phyloP scores from a whole-genome alignment of 1,140 invertebrate species.

The Ditylenchus dipsaci region DNA sequence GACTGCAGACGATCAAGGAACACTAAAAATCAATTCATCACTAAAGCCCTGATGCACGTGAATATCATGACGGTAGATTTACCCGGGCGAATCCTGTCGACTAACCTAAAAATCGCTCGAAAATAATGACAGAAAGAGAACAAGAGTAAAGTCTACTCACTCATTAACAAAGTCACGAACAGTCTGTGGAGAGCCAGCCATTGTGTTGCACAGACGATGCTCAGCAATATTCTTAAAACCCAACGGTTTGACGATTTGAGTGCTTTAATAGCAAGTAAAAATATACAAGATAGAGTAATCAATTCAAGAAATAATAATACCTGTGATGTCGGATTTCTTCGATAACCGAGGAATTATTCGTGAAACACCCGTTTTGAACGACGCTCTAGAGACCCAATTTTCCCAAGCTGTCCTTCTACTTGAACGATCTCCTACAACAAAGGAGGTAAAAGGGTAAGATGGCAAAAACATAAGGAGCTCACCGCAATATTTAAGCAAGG shows the following conservation, averaged over 20 bases:
- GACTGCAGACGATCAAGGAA: constrained; percentile 47
- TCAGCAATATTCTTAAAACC: constrained; percentile 50
- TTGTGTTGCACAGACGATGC: constrained; percentile 54
- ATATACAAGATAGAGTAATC: constrained; percentile 1
- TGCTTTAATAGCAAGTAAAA: constrained; percentile 36
- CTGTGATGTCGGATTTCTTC: constrained; percentile 55
- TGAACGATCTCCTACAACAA: neutral
- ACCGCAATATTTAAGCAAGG: constrained; percentile 52
- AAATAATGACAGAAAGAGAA: constrained; percentile 2
- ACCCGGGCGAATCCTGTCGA: constrained; percentile 43
- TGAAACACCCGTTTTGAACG: constrained; percentile 49
- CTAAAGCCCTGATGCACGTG: too few relatives aligned
- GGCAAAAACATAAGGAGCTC: constrained; percentile 25
- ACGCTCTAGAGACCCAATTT: constrained; percentile 32
- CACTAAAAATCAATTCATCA: constrained; percentile 10
- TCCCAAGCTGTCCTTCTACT: constrained; percentile 19
- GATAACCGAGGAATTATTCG: constrained; percentile 53
- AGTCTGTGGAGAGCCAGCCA: constrained; percentile 55
- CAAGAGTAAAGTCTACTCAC: constrained; percentile 17
- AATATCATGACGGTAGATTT: too few relatives aligned
- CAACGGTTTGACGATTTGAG: constrained; percentile 52
- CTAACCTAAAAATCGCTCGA: constrained; percentile 34
- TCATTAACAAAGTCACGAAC: constrained; percentile 52
- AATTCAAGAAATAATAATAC: constrained; percentile 31
- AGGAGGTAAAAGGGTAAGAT: too few relatives aligned